phyloP scores from a whole-genome alignment of 2,797 vertebrate genomes.

The Pelodytes ibericus region DNA sequence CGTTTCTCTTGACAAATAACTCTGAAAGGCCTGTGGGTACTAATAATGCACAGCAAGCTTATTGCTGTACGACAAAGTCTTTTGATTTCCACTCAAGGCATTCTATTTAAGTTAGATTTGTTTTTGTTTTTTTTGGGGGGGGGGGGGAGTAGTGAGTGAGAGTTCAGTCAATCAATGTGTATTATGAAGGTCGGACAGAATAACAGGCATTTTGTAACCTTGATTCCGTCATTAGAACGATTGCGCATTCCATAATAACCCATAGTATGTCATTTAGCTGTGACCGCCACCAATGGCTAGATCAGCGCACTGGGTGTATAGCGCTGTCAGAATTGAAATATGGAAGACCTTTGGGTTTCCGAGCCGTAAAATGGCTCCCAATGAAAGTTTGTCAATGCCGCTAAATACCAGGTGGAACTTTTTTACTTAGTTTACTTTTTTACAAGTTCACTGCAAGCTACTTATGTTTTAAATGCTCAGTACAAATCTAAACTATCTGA shows the following conservation, averaged over 20 bases:
- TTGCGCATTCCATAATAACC: constrained; percentile 64
- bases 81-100: constrained; percentile 97
- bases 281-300: constrained; percentile 19
- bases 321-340: neutral
- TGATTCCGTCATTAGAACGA: constrained; percentile 65
- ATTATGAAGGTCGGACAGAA: constrained; percentile 89
- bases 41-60: constrained; percentile 77
- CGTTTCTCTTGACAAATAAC: constrained; percentile 71
- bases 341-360: neutral
- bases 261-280: constrained; percentile 57
- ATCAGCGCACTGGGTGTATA: constrained; percentile 39
- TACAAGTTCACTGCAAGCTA: too few species aligned
- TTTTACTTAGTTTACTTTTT: too few species aligned
- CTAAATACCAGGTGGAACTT: neutral
- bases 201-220: constrained; percentile 68
- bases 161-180: constrained; percentile 85
- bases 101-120: constrained; percentile 95
- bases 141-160: constrained; percentile 83
- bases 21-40: constrained; percentile 72
- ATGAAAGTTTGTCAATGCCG: neutral
- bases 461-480: too few species aligned
- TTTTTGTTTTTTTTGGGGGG: constrained; percentile 51
- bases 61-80: constrained; percentile 82
- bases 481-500: too few species aligned
- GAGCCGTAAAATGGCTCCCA: too few species aligned